Evolutionary conservation across 2,888 invertebrate genomes (phyloP), one percentile per base, ranked within the genome.

Genomic region (Timandra comae): DNA sequence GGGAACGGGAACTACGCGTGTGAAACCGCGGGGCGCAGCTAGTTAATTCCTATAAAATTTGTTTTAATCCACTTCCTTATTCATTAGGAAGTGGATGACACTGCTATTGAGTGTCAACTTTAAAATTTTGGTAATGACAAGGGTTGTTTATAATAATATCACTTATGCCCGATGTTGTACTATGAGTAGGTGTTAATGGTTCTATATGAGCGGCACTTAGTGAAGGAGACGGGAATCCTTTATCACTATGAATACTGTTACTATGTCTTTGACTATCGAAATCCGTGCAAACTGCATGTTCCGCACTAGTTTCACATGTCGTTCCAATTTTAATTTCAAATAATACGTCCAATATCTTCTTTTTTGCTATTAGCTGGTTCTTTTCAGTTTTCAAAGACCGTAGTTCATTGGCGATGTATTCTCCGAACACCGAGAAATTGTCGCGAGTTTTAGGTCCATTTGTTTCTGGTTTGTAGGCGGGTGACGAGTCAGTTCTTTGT

Each of bases 281-380:
- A 0, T 75, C 70, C 1, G 72, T 63, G 38, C 72, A 73, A 1
- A 69, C 43, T 0, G 59, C 36, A 24, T 64, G 67, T 10, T 79
- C 78, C 2, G 47, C 30, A 30, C 70, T 60, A 0, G 58, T 48
- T 8, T 86, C 85, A 51, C 68, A 79, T 23, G 88, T 70, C 56
- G 87, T 80, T 8, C 85, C 86, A 87, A 89, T 88, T 62, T 87
- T 88, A 0, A 89, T 88, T 50, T 89, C 89, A 62, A 88, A 89
- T 48, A 89, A 85, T 7, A 87, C 84, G 49, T 88, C 88, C 50
- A 89, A 88, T 37, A 89, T 89, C 56, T 88, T 89, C 52, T 89
- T 89, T 52, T 89, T 89, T 0, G 88, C 81, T 2, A 88, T 74
- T 3, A 88, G 58, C 7, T 88, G 57, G 37, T 88, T 86, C 49